Percentiles rank a stretch among this genome's conserved stretches.
phyloP scores from a whole-genome alignment of 2,113 vertebrate genomes.

The Grammomys surdaster region DNA sequence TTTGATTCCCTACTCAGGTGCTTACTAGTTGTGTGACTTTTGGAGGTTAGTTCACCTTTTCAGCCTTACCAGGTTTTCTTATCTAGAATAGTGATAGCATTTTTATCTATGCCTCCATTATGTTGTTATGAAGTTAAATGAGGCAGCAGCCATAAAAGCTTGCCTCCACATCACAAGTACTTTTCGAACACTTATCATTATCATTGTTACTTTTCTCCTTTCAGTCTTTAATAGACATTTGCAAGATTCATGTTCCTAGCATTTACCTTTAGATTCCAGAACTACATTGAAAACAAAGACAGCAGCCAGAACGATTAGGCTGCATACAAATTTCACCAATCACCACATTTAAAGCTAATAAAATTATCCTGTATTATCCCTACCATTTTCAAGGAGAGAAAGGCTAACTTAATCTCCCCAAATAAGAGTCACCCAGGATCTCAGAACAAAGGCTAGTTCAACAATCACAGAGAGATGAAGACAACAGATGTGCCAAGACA shows the following conservation, averaged over 20 bases:
- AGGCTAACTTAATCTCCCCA: not conserved
- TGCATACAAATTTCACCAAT: conserved; percentile 31
- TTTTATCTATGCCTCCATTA: conserved; percentile 8
- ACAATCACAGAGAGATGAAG: not conserved
- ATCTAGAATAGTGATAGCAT: not conserved
- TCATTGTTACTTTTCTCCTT: not conserved
- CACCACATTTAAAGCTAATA: conserved; percentile 35
- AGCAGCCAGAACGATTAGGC: not conserved
- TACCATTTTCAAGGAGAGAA: conserved; percentile 23
- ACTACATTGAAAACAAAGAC: conserved; percentile 7
- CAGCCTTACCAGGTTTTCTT: not conserved
- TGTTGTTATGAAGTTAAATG: not conserved
- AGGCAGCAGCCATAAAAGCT: conserved; percentile 2
- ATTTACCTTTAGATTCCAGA: not conserved
- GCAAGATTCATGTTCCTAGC: not conserved
- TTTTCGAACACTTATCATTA: not conserved
- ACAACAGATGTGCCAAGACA: not conserved
- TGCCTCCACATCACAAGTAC: not conserved
- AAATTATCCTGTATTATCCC: not conserved
- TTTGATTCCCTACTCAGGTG: not conserved
- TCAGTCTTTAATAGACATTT: conserved; percentile 38
- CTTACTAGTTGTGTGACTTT: not conserved
- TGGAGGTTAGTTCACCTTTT: not conserved
- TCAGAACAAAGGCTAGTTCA: not conserved
- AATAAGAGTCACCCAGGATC: not conserved